Evolutionary conservation across 2,888 invertebrate species (phyloP).

Genomic region (Calephelis perditalis): DNA sequence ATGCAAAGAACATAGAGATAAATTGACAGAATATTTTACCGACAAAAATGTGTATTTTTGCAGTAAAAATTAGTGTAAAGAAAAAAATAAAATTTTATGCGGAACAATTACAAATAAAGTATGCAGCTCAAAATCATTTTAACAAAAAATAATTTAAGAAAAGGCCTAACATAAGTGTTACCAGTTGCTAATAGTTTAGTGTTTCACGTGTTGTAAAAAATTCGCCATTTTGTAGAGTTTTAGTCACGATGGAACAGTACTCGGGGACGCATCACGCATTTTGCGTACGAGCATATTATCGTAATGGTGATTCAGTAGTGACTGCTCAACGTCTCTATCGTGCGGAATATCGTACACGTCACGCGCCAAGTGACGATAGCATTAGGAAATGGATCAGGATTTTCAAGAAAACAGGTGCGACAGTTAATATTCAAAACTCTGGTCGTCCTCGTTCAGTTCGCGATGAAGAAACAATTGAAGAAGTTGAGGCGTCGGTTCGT

Average conservation of each 20-base stretch:
- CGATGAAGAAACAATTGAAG: background rate
- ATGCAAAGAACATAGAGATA: too few relatives aligned
- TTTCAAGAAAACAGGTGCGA: background rate
- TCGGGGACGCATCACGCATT: constrained; percentile 23
- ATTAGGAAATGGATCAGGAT: background rate
- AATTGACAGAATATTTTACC: too few relatives aligned
- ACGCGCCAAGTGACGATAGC: constrained; percentile 15
- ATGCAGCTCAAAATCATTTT: too few relatives aligned
- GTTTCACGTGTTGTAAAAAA: too few relatives aligned
- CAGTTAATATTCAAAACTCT: background rate
- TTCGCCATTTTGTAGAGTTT: too few relatives aligned
- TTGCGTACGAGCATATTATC: constrained; percentile 27
- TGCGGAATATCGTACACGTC: constrained; percentile 28
- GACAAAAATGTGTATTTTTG: too few relatives aligned
- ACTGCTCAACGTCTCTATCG: constrained; percentile 19
- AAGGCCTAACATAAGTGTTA: too few relatives aligned
- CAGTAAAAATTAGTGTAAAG: too few relatives aligned
- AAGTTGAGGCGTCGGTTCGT: background rate
- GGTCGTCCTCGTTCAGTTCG: background rate
- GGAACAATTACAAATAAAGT: too few relatives aligned
- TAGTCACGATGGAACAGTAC: background rate
- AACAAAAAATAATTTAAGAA: too few relatives aligned
- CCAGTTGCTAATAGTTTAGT: too few relatives aligned
- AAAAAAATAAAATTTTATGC: too few relatives aligned
- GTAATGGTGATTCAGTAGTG: constrained; percentile 23